Evolutionary conservation across 2,888 invertebrate species (phyloP), one percentile per base, ranked within the genome.

Genomic region (Acronicta psi): DNA sequence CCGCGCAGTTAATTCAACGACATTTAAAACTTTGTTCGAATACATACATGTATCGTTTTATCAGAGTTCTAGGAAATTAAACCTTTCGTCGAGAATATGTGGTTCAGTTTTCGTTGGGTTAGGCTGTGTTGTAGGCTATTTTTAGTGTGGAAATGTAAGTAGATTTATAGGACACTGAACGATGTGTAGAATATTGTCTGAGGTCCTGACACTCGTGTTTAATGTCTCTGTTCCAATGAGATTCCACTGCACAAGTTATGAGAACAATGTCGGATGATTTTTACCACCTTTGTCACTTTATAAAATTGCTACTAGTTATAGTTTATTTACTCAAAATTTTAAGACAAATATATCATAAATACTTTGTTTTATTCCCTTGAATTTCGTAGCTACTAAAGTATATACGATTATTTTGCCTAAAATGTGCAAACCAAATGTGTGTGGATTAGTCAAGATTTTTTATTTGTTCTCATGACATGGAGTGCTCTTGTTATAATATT

Each of bases 211-310:
- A 83, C 79, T 81, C 78, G 75, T 85, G 87, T 86, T 87, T 90
- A 90, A 91, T 90, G 92, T 92, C 92, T 92, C 88, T 89, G 89
- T 92, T 91, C 75, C 84, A 84, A 83, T 83, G 82, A 80, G 80
- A 86, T 83, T 85, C 85, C 78, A 65, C 65, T 50, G 75, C 66
- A 71, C 74, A 79, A 88, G 79, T 86, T 88, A 87, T 83, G 80
- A 75, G 69, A 79, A 82, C 75, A 79, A 74, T 73, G 67, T 71
- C 68, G 72, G 69, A 72, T 73, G 73, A 71, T 66, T 68, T 71
- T 63, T 73, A 65, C 51, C 53, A 56, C 62, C 59, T 63, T 58
- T 54, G 52, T 42, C 56, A 63, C 59, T 51, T 50, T 55, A 63
- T 60, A 59, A 59, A 61, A 57, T 60, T 53, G 46, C 11, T 18